Base-by-base conservation (phyloP, 1,140 invertebrate genomes). In the Vollenhovia emeryi region DNA sequence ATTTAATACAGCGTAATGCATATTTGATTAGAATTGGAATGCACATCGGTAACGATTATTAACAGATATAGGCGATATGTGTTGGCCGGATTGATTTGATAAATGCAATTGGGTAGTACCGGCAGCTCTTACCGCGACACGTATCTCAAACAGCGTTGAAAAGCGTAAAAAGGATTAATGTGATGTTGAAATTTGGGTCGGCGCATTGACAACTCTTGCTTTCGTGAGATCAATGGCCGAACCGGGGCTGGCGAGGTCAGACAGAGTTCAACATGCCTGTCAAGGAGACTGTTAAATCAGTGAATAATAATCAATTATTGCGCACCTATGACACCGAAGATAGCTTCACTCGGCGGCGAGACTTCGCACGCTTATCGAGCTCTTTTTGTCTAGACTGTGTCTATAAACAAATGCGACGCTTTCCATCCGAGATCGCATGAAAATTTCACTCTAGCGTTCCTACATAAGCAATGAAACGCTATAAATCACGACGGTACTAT, bases 241-340 rank as follows among this genome's bases (percentile, higher is more conserved):
- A 33, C 40, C 36, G 27, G 21, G 15, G 36, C 27, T 24, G 24
- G 50, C 43, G 78, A 82, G 78, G 78, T 82, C 78, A 82, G 78
- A 82, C 66, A 40, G 78, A 73, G 78, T 82, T 82, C 78, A 82
- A 82, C 66, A 82, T 73, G 78, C 50, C 78, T 82, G 78, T 73
- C 78, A 82, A 82, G 78, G 78, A 82, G 78, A 82, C 66, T 57
- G 78, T 82, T 82, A 82, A 82, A 82, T 82, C 78, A 82, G 78
- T 73, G 78, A 82, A 82, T 82, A 82, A 73, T 82, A 73, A 82
- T 82, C 50, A 82, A 82, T 82, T 73, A 82, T 73, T 82, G 66
- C 66, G 66, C 66, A 82, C 78, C 78, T 82, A 82, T 82, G 78
- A 82, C 66, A 82, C 78, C 78, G 66, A 82, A 82, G 78, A 82